Conservation (phyloP, 2,888 invertebrate genomes). For the Galerucella calmariensis region DNA sequence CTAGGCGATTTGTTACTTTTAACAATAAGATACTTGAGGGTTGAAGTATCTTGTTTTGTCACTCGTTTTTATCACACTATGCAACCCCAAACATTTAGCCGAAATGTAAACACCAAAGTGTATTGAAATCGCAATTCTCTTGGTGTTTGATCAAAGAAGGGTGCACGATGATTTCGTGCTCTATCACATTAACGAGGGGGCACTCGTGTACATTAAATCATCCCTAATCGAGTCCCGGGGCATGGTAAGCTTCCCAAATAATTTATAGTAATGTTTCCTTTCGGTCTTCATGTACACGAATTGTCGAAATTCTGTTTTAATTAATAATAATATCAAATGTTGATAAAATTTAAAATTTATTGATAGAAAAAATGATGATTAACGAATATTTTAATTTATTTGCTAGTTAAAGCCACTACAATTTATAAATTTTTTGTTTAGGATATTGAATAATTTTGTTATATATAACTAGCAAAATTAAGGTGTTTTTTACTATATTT, state of each 20-base stretch:
- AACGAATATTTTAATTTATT: too few species aligned
- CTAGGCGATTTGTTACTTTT: constrained; percentile 17
- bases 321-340: background rate
- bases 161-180: constrained; percentile 49
- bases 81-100: constrained; percentile 31
- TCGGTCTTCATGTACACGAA: constrained; percentile 26
- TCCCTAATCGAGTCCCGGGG: constrained; percentile 55
- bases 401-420: too few species aligned
- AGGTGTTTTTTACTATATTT: too few species aligned
- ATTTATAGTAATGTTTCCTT: constrained; percentile 50
- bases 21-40: constrained; percentile 18
- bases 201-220: constrained; percentile 53
- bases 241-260: constrained; percentile 58
- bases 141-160: constrained; percentile 44
- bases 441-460: too few species aligned
- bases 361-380: too few species aligned
- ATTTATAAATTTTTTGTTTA: too few species aligned
- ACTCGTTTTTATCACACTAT: constrained; percentile 23
- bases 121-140: constrained; percentile 34
- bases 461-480: too few species aligned
- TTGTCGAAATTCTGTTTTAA: background rate
- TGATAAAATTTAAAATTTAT: too few species aligned
- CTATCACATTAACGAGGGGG: constrained; percentile 53
- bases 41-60: constrained; percentile 27
- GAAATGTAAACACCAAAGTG: constrained; percentile 42